These are phyloP conservation scores for Latrodectus hesperus DNA, from an alignment of 2,888 invertebrate genomes.

Conservation along the genomic window DNA sequence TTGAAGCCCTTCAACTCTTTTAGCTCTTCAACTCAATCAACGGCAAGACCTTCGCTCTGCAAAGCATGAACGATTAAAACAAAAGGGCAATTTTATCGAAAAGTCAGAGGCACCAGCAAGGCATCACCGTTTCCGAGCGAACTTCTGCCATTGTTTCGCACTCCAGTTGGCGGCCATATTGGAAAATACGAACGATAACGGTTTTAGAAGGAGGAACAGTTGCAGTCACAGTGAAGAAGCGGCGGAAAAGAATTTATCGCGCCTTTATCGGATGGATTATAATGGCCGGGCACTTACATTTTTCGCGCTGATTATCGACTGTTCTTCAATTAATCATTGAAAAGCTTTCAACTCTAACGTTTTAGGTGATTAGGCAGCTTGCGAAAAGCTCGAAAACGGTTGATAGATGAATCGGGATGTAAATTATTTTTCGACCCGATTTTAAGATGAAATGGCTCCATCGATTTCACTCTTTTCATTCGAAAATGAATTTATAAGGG, in stretches of 20 bases:
- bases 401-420: conserved; percentile 67
- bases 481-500: conserved; percentile 64
- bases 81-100: conserved; percentile 65
- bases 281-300: conserved; percentile 68
- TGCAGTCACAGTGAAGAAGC: conserved; percentile 66
- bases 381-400: conserved; percentile 48
- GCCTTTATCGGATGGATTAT: conserved; percentile 67
- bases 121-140: conserved; percentile 11
- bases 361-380: conserved; percentile 60
- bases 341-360: conserved; percentile 65
- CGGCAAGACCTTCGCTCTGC: conserved; percentile 29
- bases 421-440: conserved; percentile 68
- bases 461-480: conserved; percentile 48
- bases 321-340: conserved; percentile 60
- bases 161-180: conserved; percentile 66
- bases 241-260: conserved; percentile 66
- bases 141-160: conserved; percentile 61
- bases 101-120: conserved; percentile 22
- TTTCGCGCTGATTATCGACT: conserved; percentile 68
- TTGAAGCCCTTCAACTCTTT: conserved; percentile 53
- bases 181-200: conserved; percentile 59
- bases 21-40: conserved; percentile 59
- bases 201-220: conserved; percentile 37
- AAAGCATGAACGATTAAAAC: conserved; percentile 56
- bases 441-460: conserved; percentile 57